Base-by-base conservation (phyloP, 2,797 vertebrate genomes). In the Danio aesculapii region DNA sequence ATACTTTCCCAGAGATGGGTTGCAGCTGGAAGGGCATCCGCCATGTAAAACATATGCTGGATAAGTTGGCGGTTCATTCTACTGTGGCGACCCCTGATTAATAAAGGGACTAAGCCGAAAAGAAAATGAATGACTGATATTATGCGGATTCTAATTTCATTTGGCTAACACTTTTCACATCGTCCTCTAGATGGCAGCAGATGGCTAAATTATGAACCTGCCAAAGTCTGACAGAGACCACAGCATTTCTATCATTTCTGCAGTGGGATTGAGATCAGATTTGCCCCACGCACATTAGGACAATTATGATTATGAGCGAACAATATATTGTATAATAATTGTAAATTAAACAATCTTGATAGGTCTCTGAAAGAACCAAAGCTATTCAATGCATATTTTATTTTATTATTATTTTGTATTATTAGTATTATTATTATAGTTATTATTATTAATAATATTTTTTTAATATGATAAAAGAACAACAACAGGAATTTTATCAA, bases 161-260 rank as follows among this genome's bases (percentile, higher is more conserved):
- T 1, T 13, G 11, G 3, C 21, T 12, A 67, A 17, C 6, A 16
- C n/a, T 13, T 50, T 77, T 59, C 16, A 19, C 1, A 9, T 49
- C 10, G n/a, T 61, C 66, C 76, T 69, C 66, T 78, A 78, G 64
- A 17, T 78, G 76, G 76, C 76, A 21, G 58, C 10, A 59, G 16
- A 78, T n/a, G 53, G 59, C 46, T n/a, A 50, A 41, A 64, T 14
- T 9, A 75, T 9, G 5, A 2, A 17, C 10, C 61, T 41, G 5
- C 19, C 46, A 11, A 30, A 7, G 4, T 6, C 16, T 57, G 63
- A 58, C 10, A 43, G 16, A 57, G 39, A 1, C 50, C n/a, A n/a
- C 39, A 59, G 43, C 3, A 46, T 47, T 77, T 55, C 50, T 47
- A 8, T 19, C 3, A 46, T 47, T 77, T 55, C 50, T 47, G 6